These are phyloP conservation scores for Bubo bubo DNA, from an alignment of 2,113 vertebrate species.

Conservation along the genomic window DNA sequence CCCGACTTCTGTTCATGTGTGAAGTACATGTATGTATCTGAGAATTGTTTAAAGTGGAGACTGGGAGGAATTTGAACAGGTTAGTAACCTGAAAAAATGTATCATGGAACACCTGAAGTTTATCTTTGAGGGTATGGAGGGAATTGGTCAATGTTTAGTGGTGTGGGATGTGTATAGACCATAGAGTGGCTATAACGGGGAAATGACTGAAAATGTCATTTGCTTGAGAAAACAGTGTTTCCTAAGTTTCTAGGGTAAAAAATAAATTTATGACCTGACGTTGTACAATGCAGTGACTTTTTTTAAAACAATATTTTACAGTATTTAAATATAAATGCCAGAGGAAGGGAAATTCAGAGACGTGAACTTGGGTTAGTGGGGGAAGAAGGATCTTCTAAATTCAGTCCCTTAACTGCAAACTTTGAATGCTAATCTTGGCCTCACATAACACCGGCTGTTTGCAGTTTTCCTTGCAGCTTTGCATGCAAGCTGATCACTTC, in stretches of 20 bases:
- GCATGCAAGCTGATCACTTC: not conserved
- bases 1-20: too few relatives aligned
- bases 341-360: not conserved
- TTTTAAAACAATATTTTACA: not conserved
- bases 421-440: not conserved
- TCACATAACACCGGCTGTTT: accelerated
- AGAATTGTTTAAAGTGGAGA: not conserved
- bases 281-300: not conserved
- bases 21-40: accelerated
- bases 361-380: not conserved
- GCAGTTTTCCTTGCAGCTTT: not conserved
- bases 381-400: not conserved
- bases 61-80: not conserved
- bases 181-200: not conserved
- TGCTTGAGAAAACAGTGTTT: not conserved
- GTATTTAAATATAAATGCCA: not conserved
- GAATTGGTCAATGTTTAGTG: accelerated
- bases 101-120: not conserved
- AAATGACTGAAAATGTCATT: not conserved
- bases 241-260: not conserved
- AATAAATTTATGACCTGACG: not conserved
- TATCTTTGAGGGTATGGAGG: not conserved
- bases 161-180: not conserved
- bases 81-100: not conserved
- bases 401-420: not conserved